Conservation (phyloP, 2,113 vertebrate species). For the Cepphus grylle region DNA sequence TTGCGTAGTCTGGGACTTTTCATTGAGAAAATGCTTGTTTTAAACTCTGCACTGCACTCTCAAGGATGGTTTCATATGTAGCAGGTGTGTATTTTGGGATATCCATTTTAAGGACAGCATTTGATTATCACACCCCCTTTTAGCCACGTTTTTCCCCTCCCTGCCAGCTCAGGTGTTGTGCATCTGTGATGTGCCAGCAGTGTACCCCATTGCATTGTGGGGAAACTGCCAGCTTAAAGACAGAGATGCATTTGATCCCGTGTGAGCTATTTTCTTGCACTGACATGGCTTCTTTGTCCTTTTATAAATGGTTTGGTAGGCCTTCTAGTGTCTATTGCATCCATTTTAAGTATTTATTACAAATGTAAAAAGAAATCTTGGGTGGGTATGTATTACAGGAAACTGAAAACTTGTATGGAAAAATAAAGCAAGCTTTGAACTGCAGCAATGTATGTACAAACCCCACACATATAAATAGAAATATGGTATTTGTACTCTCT, state of each 20-base stretch:
- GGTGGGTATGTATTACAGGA: not conserved
- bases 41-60: not conserved
- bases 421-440: conserved; percentile 45
- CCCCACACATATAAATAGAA: not conserved
- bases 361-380: conserved; percentile 52
- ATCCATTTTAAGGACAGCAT: not conserved
- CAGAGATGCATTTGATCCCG: conserved; percentile 51
- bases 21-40: not conserved
- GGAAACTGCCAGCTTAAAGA: conserved; percentile 52
- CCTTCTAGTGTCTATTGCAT: conserved; percentile 57
- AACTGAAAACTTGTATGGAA: conserved; percentile 16
- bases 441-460: not conserved
- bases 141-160: not conserved
- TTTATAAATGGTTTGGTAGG: conserved; percentile 64
- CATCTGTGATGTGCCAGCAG: conserved; percentile 2
- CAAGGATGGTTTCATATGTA: conserved; percentile 3
- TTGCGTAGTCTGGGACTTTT: not conserved
- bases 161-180: conserved; percentile 32
- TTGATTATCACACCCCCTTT: not conserved
- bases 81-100: not conserved
- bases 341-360: conserved; percentile 70
- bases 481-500: not conserved
- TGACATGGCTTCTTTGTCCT: conserved; percentile 48
- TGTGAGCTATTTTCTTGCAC: conserved; percentile 44
- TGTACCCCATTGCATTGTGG: not conserved